A percentile compares a stretch with the other conserved stretches of the same genome.
Evolutionary conservation across 2,888 invertebrate genomes (phyloP).

Genomic region (Drosophila birchii): DNA sequence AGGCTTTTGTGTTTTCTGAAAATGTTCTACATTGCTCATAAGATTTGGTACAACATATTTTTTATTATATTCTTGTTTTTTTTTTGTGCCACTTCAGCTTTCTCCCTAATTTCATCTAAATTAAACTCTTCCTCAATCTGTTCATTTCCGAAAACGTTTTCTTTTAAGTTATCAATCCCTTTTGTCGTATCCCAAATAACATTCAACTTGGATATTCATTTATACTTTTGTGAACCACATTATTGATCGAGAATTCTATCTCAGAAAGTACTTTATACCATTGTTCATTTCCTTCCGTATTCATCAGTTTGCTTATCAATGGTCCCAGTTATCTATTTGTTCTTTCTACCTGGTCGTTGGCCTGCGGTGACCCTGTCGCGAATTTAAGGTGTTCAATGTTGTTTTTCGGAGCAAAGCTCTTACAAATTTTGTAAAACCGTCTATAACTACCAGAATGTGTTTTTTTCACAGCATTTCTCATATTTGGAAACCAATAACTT

Average conservation of each 20-base stretch:
- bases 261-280: not conserved
- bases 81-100: not conserved
- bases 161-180: not conserved
- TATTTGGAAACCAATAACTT: not conserved
- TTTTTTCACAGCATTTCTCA: not conserved
- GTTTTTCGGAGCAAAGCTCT: not conserved
- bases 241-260: not conserved
- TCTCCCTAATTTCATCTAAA: not conserved
- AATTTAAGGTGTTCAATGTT: not conserved
- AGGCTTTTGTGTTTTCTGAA: not conserved
- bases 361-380: not conserved
- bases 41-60: not conserved
- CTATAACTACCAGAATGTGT: not conserved
- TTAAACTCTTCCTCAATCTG: not conserved
- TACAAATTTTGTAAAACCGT: slow-evolving; percentile 2
- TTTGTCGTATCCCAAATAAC: not conserved
- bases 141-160: not conserved
- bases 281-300: not conserved
- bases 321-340: not conserved
- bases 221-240: not conserved
- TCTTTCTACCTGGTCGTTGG: slow-evolving; percentile 1
- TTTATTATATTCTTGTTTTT: too few species aligned
- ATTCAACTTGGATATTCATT: not conserved
- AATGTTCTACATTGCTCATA: not conserved
- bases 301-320: not conserved